phyloP scores from a whole-genome alignment of 2,888 invertebrate genomes.

The Drosophila niveifrons region DNA sequence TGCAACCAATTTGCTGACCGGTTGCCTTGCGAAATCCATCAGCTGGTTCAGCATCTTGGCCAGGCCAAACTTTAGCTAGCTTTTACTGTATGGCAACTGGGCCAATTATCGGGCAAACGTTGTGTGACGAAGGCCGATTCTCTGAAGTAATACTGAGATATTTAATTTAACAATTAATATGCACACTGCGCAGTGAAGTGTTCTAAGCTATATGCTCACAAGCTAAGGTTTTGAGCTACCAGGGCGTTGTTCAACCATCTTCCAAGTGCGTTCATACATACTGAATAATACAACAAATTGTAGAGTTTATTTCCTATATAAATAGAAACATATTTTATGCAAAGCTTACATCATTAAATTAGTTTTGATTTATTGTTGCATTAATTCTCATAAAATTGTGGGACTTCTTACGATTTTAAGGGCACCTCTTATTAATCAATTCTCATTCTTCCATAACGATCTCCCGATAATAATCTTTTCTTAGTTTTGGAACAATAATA shows the following conservation, averaged over 20 bases:
- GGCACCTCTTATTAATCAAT: too few relatives aligned
- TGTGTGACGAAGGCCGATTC: constrained; percentile 64
- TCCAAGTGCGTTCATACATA: background rate
- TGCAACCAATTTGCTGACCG: constrained; percentile 46
- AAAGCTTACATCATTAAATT: too few relatives aligned
- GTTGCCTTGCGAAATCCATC: constrained; percentile 57
- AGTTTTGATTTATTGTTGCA: too few relatives aligned
- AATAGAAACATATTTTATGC: too few relatives aligned
- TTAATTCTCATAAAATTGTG: too few relatives aligned
- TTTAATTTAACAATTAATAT: constrained; percentile 64
- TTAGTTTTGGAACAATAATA: too few relatives aligned
- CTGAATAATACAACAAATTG: background rate
- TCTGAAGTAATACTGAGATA: constrained; percentile 18
- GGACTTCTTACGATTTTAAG: too few relatives aligned
- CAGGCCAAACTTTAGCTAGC: background rate
- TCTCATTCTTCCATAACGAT: too few relatives aligned
- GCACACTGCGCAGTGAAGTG: constrained; percentile 47
- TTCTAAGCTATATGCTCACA: background rate
- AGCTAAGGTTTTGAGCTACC: background rate
- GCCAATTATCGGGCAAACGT: constrained; percentile 47
- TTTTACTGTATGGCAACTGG: constrained; percentile 41
- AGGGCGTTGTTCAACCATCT: background rate
- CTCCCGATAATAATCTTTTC: too few relatives aligned
- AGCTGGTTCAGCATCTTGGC: constrained; percentile 38
- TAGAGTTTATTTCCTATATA: constrained; percentile 5